Base-by-base conservation (phyloP, 1,140 invertebrate species). In the Drosophila bocki region DNA sequence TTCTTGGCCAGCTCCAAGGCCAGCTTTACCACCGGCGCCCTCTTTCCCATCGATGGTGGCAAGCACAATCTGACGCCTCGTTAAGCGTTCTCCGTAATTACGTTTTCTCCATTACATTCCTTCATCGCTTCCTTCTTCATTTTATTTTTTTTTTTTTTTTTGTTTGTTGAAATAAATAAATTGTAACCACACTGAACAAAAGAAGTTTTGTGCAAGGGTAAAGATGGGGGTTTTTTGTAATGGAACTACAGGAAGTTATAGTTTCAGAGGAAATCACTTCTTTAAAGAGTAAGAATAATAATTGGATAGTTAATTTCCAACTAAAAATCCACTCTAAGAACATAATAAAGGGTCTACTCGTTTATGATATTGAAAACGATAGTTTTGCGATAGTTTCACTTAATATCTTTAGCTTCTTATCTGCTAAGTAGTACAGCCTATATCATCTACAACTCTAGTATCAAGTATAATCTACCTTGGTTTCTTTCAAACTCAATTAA, bases 21-120 rank as follows among this genome's bases (percentile, higher is more conserved):
- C 13, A 96, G 95, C 71, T 98, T 97, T 82, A 97, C 97, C 35
- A 98, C 97, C 60, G 97, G 97, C 19, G 96, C 94, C 6, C 95
- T 94, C 57, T 64, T 98, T 7, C 95, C 96, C 32, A 95, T 98
- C 26, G 97, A 98, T 94, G 97, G 97, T 51, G 91, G 91, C 65
- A 92, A 91, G 56, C 67, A 91, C 60, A 91, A 86, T 63, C 63
- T 91, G 57, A 92, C 86, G 74, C 91, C 91, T 56, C 83, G 91
- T 53, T 92, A 81, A 80, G 70, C 42, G 41, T 50, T 53, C 48
- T 11, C 47, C 54, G 45, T 71, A 72, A 75, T 62, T 74, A 47
- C 39, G 37, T 50, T 72, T 50, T 12, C 42, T 64, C 39, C 35
- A 76, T 42, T 45, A 57, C 50, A 68, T 60, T 72, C 59, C 37